Conservation (phyloP, 2,888 invertebrate genomes). For the Campaea margaritaria region DNA sequence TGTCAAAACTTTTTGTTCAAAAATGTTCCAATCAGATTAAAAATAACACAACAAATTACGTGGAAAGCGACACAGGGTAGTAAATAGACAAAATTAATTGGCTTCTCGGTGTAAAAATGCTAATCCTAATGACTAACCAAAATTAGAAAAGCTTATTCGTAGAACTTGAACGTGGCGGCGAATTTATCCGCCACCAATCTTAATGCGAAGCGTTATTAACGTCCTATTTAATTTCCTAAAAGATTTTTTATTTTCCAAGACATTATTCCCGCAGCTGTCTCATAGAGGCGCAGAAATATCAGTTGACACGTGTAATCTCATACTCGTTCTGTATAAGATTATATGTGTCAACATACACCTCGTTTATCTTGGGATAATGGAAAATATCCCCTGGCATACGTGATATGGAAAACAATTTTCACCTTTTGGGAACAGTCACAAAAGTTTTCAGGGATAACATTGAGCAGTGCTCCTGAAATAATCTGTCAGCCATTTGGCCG, state of each 20-base stretch:
- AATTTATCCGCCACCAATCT: constrained; percentile 11
- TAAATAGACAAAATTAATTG: no score
- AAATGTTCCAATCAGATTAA: no score
- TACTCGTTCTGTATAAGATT: constrained; percentile 73
- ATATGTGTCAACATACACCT: constrained; percentile 70
- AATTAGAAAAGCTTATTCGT: neutral
- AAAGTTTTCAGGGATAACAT: constrained; percentile 19
- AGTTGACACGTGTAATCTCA: constrained; percentile 74
- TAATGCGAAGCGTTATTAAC: constrained; percentile 21
- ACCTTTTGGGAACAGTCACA: constrained; percentile 45
- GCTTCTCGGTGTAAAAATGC: neutral
- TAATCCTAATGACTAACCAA: neutral
- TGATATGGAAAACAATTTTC: constrained; percentile 57
- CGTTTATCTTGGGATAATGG: constrained; percentile 74
- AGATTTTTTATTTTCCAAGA: constrained; percentile 31
- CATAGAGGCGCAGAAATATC: constrained; percentile 50
- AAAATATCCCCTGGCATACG: constrained; percentile 56
- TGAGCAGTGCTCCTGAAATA: no score
- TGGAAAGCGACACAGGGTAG: neutral
- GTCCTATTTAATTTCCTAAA: constrained; percentile 29
- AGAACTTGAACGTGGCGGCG: neutral
- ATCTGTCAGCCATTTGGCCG: no score
- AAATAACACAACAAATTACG: no score
- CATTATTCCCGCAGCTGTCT: constrained; percentile 38
- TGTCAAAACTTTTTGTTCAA: no score